phyloP scores from a whole-genome alignment of 2,797 vertebrate genomes.

The Cossypha niveicapilla region DNA sequence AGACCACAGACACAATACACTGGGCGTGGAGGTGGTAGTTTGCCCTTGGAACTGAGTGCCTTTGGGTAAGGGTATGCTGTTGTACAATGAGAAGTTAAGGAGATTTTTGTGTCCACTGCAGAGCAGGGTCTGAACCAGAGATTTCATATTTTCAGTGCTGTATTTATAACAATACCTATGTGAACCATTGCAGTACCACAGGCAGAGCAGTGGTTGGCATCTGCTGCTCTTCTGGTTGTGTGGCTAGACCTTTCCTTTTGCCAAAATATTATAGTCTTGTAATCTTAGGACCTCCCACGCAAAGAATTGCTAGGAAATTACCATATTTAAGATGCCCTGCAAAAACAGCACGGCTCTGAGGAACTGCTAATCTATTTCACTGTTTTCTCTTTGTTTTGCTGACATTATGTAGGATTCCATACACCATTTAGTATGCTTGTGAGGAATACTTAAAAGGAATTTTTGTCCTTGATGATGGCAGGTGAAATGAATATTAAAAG shows the following conservation, averaged over 20 bases:
- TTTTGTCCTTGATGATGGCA: neutral
- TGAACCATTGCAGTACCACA: neutral
- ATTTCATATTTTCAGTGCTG: neutral
- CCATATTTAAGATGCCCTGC: neutral
- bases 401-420: neutral
- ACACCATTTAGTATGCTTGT: neutral
- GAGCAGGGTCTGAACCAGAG: neutral
- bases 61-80: neutral
- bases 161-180: neutral
- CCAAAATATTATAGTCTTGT: neutral
- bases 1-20: neutral
- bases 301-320: neutral
- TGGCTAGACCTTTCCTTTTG: neutral
- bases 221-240: neutral
- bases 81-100: accelerated
- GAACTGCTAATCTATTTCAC: neutral
- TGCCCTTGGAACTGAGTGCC: neutral
- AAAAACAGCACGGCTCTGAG: neutral
- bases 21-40: neutral
- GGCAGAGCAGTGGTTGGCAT: neutral
- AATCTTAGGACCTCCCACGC: neutral
- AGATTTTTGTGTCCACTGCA: neutral
- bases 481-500: conserved; percentile 13
- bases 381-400: neutral
- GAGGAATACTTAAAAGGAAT: neutral